phyloP scores from a whole-genome alignment of 2,113 vertebrate species.

The Eulacestoma nigropectus region DNA sequence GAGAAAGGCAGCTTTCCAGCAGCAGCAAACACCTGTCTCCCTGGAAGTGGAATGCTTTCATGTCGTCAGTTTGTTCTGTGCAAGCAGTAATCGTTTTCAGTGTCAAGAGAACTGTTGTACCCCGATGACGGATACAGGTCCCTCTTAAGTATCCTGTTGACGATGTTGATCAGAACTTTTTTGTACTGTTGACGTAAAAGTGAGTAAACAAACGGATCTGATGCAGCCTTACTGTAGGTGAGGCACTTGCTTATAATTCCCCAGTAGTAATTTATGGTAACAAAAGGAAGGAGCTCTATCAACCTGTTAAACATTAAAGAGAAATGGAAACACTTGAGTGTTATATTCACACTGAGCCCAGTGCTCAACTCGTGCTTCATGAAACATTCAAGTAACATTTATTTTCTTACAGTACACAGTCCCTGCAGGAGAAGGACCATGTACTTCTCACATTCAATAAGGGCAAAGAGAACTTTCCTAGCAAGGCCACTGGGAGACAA shows the following conservation, averaged over 20 bases:
- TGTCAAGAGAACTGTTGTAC: conserved; percentile 74
- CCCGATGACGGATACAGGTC: conserved; percentile 67
- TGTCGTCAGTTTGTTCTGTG: conserved; percentile 64
- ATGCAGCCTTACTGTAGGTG: conserved; percentile 77
- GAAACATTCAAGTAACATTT: conserved; percentile 25
- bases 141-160: conserved; percentile 69
- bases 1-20: not conserved
- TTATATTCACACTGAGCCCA: not conserved
- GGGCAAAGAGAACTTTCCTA: not conserved
- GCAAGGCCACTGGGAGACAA: not conserved
- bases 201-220: conserved; percentile 77
- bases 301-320: conserved; percentile 72
- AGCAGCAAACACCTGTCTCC: not conserved
- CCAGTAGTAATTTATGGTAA: conserved; percentile 75
- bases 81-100: conserved; percentile 71
- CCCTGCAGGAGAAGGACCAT: not conserved
- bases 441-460: not conserved
- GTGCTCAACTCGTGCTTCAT: not conserved
- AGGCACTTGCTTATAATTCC: conserved; percentile 77
- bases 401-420: not conserved
- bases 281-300: conserved; percentile 73
- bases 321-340: not conserved
- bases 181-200: conserved; percentile 78
- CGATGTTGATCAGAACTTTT: conserved; percentile 72
- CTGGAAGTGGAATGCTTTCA: not conserved